Base-by-base conservation (phyloP, 2,113 vertebrate species). In the Pangasianodon hypophthalmus region DNA sequence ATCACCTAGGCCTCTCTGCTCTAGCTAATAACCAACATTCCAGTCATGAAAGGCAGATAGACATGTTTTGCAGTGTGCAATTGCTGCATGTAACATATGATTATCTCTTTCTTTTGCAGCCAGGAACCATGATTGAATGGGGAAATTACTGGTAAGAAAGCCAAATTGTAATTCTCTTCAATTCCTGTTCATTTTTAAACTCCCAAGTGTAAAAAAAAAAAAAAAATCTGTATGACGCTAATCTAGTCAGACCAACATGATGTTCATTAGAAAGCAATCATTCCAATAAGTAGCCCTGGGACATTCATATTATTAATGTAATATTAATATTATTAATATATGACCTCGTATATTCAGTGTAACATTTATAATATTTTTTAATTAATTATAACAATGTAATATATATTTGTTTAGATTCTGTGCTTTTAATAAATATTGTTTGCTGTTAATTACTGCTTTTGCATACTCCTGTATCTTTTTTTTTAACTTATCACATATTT, bases 121-220 rank as follows among this genome's bases (percentile, higher is more conserved):
- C 98, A 11, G 98, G 98, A 91, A 99, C 98, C 3, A 99, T 99
- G 98, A 99, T 99, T 67, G 98, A 99, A 90, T 99, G 98, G 98
- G 98, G 98, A 69, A 99, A 99, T 94, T 98, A 99, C 94, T 99
- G 98, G 98, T 99, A 93, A 97, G 96, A 91, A 80, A 84, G 26
- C 85, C 24, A 24, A 52, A 1, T n/a, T 75, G 48, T 67, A 75
- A 60, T 83, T 44, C 9, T 67, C 24, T 46, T 48, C 5, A 37
- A 16, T 87, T 24, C 4, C 56, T 84, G 44, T 9, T 21, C 26
- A 60, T 26, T 44, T 14, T 21, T 44, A 37, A 37, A 37, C 32
- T 41, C 71, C 3, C 3, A 37, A 56, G n/a, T 56, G 18, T 32
- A 60, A 41, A 19, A 60, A 41, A 54, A 37, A 37, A 37, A 37